Evolutionary conservation across 2,113 vertebrate genomes (phyloP).

Genomic region (Poeciliopsis retropinna): DNA sequence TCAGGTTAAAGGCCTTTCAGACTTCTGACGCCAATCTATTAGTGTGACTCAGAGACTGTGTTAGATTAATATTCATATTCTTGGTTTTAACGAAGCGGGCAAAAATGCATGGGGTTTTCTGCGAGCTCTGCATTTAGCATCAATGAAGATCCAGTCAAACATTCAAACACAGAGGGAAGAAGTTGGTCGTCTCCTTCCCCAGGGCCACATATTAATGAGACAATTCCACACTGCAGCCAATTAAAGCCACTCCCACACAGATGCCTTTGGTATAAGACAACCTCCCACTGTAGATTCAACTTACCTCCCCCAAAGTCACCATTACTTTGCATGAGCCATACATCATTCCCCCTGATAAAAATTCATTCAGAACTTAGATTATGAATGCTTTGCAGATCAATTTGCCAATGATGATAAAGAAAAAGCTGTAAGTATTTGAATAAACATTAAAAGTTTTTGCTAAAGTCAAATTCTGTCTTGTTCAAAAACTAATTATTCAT

Average conservation of each 20-base stretch:
- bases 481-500: not conserved
- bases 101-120: conserved; percentile 64
- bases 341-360: conserved; percentile 53
- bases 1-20: conserved; percentile 39
- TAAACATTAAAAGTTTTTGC: not conserved
- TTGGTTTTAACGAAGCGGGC: conserved; percentile 78
- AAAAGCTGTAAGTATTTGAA: not conserved
- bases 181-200: conserved; percentile 78
- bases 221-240: conserved; percentile 75
- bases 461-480: not conserved
- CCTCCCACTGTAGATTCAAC: conserved; percentile 53
- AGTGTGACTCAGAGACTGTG: conserved; percentile 47
- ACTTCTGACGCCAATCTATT: conserved; percentile 55
- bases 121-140: conserved; percentile 74
- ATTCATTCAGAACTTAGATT: conserved; percentile 45
- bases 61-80: conserved; percentile 79
- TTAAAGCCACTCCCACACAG: conserved; percentile 80
- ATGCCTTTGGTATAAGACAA: conserved; percentile 76
- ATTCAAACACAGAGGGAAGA: conserved; percentile 78
- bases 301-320: conserved; percentile 29
- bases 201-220: conserved; percentile 82
- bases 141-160: conserved; percentile 80
- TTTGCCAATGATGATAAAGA: not conserved
- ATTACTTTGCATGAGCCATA: conserved; percentile 48
- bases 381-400: conserved; percentile 26